A percentile compares a stretch with the other conserved stretches of the same genome.
phyloP scores from a whole-genome alignment of 2,888 invertebrate genomes.

The Ephialtes manifestator region DNA sequence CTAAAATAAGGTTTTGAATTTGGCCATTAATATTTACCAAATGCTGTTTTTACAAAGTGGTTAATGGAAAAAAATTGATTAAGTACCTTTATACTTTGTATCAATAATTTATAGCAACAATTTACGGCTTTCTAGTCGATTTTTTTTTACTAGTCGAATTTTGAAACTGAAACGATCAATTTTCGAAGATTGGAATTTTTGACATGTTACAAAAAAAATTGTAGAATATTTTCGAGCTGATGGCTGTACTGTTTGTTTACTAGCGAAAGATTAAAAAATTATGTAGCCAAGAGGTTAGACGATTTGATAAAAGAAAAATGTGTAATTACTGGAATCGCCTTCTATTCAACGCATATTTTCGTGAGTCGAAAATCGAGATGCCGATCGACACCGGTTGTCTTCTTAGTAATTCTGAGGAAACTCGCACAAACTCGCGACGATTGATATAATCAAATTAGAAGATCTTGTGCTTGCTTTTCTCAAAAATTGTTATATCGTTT shows the following conservation, averaged over 20 bases:
- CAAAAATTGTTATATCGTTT: conserved; percentile 48
- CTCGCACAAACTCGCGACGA: not conserved
- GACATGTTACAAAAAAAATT: not conserved
- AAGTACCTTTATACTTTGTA: not conserved
- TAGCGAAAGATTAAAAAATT: not conserved
- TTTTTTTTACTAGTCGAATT: not conserved
- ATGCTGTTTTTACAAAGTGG: not conserved
- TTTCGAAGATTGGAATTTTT: not conserved
- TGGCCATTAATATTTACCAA: too few species aligned
- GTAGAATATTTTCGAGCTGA: not conserved
- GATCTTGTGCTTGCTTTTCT: conserved; percentile 18
- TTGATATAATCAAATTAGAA: not conserved
- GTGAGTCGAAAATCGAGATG: conserved; percentile 28
- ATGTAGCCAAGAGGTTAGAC: not conserved
- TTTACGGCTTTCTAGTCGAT: not conserved
- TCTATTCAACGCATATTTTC: conserved; percentile 6
- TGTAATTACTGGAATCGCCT: not conserved
- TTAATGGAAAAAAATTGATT: not conserved
- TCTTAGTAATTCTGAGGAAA: conserved; percentile 30
- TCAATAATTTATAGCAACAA: not conserved
- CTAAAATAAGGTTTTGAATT: too few species aligned
- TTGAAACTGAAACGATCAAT: not conserved
- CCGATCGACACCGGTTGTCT: conserved; percentile 19
- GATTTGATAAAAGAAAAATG: not conserved
- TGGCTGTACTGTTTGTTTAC: not conserved